Base-by-base conservation (phyloP, 1,140 invertebrate genomes). In the Caenorhabditis briggsae region DNA sequence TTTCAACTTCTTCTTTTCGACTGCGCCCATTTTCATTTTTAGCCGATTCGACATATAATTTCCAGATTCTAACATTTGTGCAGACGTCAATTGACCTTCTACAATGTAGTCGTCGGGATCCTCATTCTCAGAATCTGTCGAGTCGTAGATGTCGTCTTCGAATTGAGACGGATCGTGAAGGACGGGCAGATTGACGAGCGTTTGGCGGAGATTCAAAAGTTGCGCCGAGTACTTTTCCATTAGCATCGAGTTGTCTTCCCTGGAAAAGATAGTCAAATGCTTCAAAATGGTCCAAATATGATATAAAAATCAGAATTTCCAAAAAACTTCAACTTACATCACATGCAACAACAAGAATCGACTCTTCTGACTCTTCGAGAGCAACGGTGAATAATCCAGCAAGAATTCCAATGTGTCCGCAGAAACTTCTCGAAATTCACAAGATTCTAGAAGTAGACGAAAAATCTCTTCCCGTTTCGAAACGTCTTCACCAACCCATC, bases 321-420 rank as follows among this genome's bases (percentile, higher is more conserved):
- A 33, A 33, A 33, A 33, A 33, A n/a, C n/a, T n/a, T n/a, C n/a
- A 53, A 65, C 94, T 85, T 93, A 93, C 83, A 95, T 92, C 87
- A 93, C 93, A 87, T 94, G 93, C 33, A 95, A 91, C 84, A 95
- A 91, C 86, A 94, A 93, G 90, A 94, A 94, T 11, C 95, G 82
- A 88, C 93, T 94, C 50, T 93, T 89, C 89, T 94, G 93, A 88
- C 93, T 94, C 64, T 93, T 93, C 11, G 59, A 85, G 50, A 91
- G 88, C 23, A 95, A 90, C 18, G 93, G 92, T 82, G 94, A 93
- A 48, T 92, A 93, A 86, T 94, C 94, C n/a, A 92, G 82, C 41
- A 92, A 58, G n/a, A 90, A 83, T 55, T 90, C 90, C 8, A 92
- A 70, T n/a, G 83, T 90, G 16, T 61, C 48, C 20, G 83, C 82